Evolutionary conservation across 2,797 vertebrate species (phyloP).

Genomic region (Phoeniculus purpureus): DNA sequence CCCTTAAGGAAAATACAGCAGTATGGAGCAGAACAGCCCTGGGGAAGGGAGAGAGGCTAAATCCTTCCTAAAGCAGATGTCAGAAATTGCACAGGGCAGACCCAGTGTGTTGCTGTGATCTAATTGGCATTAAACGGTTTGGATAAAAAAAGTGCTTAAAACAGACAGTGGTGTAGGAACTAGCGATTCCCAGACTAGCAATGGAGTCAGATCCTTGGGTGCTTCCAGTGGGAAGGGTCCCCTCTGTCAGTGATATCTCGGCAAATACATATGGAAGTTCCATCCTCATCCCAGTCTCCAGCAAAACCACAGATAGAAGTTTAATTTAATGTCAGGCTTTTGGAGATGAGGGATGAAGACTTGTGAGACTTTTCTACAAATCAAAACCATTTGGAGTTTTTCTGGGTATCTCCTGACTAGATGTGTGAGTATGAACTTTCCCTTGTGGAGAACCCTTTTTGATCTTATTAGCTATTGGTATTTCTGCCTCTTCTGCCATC

Average conservation of each 20-base stretch:
- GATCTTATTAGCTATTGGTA: slow-evolving; percentile 32
- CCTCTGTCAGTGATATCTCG: neutral
- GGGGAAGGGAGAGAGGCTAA: neutral
- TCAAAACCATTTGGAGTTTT: neutral
- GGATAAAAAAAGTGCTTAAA: slow-evolving; percentile 11
- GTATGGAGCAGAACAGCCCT: neutral
- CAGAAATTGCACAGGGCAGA: neutral
- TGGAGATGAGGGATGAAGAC: slow-evolving; percentile 14
- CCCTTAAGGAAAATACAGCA: neutral
- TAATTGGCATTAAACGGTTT: neutral
- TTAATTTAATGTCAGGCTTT: slow-evolving; percentile 39
- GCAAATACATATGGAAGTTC: neutral
- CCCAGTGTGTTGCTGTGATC: neutral
- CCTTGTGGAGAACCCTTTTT: slow-evolving; percentile 7
- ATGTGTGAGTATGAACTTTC: slow-evolving; percentile 15
- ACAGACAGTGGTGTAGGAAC: neutral
- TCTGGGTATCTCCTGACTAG: neutral
- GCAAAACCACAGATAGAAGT: neutral
- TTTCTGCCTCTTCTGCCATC: slow-evolving; percentile 11
- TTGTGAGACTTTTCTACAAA: slow-evolving; percentile 7
- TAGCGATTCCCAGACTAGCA: neutral
- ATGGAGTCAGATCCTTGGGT: neutral
- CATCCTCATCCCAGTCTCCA: neutral
- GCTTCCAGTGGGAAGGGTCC: neutral
- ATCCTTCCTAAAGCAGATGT: neutral